phyloP scores from a whole-genome alignment of 2,888 invertebrate species.

The Scaptomyza tumidula region DNA sequence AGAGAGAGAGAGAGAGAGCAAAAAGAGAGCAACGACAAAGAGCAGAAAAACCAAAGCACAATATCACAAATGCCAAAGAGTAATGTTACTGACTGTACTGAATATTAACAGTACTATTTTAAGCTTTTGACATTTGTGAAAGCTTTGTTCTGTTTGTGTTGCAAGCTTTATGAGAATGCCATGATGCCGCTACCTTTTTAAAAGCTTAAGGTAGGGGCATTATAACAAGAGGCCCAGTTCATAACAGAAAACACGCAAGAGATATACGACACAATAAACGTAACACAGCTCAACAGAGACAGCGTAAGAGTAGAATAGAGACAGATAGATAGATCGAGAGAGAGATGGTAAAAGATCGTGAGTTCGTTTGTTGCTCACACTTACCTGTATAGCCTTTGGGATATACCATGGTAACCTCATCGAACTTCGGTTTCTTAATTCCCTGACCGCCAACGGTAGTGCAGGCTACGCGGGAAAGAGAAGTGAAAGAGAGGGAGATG shows the following conservation, averaged over 20 bases:
- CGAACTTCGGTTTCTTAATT: constrained; percentile 91
- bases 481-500: not conserved
- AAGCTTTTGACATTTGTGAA: constrained; percentile 3
- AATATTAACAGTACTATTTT: too few relatives aligned
- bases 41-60: constrained; percentile 19
- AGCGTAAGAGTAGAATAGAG: constrained; percentile 8
- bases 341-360: not conserved
- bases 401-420: constrained; percentile 88
- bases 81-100: too few relatives aligned
- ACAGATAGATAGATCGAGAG: not conserved
- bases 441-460: constrained; percentile 87
- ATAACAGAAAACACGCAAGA: constrained; percentile 74
- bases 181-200: constrained; percentile 23
- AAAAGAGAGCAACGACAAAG: constrained; percentile 41
- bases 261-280: constrained; percentile 26
- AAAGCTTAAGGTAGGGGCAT: constrained; percentile 29
- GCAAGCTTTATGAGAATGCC: constrained; percentile 50
- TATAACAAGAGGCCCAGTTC: constrained; percentile 68
- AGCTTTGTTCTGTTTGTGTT: constrained; percentile 49
- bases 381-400: constrained; percentile 92
- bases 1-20: constrained; percentile 50
- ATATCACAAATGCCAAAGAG: constrained; percentile 14
- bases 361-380: constrained; percentile 37
- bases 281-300: constrained; percentile 12
- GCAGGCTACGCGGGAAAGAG: constrained; percentile 86